Conservation (phyloP, 2,888 invertebrate genomes). For the Brenthis daphne region DNA sequence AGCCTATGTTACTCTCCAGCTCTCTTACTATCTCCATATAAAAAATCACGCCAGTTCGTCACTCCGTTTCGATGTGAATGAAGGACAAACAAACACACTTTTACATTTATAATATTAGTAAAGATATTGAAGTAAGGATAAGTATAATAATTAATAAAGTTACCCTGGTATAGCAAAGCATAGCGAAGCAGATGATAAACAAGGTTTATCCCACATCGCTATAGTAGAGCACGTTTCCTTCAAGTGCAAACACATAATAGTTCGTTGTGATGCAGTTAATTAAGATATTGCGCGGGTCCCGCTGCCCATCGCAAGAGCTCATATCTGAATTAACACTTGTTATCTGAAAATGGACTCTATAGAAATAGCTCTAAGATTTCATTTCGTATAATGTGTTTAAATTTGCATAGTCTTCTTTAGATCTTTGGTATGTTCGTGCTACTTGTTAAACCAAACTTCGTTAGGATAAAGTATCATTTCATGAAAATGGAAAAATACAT, state of each 20-base stretch:
- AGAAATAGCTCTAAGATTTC: background rate
- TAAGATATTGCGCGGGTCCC: constrained; percentile 29
- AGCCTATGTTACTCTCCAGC: too few relatives aligned
- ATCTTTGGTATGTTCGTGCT: constrained; percentile 2
- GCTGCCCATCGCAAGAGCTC: constrained; percentile 22
- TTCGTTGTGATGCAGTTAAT: constrained; percentile 36
- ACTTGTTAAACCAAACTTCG: too few relatives aligned
- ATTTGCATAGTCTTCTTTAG: constrained; percentile 12
- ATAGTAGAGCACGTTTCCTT: constrained; percentile 4
- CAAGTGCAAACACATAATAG: constrained; percentile 26
- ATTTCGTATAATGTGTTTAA: background rate
- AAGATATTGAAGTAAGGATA: too few relatives aligned
- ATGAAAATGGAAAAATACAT: too few relatives aligned
- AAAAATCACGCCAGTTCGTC: too few relatives aligned
- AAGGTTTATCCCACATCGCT: constrained; percentile 2
- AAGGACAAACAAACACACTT: too few relatives aligned
- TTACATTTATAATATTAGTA: too few relatives aligned
- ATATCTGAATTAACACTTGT: constrained; percentile 8
- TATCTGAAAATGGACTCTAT: background rate
- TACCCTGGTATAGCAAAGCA: too few relatives aligned
- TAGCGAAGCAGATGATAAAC: background rate
- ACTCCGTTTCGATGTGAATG: too few relatives aligned
- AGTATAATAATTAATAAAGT: too few relatives aligned
- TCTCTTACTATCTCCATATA: too few relatives aligned
- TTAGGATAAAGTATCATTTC: too few relatives aligned